phyloP scores from a whole-genome alignment of 2,113 vertebrate species.

The Cyanoderma ruficeps region DNA sequence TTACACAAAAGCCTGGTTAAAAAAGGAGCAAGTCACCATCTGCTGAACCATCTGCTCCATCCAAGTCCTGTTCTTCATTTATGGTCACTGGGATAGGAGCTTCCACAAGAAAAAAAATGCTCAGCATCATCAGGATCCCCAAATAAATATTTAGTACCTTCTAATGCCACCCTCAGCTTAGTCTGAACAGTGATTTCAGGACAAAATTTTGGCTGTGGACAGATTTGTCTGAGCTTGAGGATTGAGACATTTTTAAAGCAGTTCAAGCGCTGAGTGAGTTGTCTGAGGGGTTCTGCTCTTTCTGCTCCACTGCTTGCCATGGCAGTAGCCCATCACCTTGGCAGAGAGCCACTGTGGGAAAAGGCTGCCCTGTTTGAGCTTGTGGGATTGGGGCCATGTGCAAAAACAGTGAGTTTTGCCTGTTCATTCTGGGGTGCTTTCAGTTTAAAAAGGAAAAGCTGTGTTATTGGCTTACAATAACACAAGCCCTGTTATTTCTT shows the following conservation, averaged over 20 bases:
- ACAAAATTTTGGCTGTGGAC: slow-evolving; percentile 5
- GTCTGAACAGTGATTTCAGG: neutral
- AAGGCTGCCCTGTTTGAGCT: neutral
- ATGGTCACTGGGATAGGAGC: slow-evolving; percentile 27
- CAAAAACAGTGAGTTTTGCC: neutral
- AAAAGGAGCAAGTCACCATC: slow-evolving; percentile 68
- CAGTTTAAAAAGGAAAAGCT: neutral
- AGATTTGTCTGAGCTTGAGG: neutral
- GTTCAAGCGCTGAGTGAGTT: neutral
- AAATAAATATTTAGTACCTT: slow-evolving; percentile 40
- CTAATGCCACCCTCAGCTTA: slow-evolving; percentile 13
- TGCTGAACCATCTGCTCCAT: slow-evolving; percentile 62
- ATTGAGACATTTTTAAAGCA: neutral
- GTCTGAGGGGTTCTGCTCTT: neutral
- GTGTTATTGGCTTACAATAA: too few relatives aligned
- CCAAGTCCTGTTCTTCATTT: slow-evolving; percentile 40
- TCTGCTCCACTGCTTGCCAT: neutral
- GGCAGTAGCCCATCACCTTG: neutral
- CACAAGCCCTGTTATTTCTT: neutral
- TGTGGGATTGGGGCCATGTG: neutral
- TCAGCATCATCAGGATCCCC: slow-evolving; percentile 26
- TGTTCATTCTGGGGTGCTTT: neutral
- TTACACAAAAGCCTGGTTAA: slow-evolving; percentile 55
- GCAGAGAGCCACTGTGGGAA: neutral
- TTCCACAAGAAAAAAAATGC: neutral